Evolutionary conservation across 2,888 invertebrate genomes (phyloP).

Genomic region (Miltochrista miniata): DNA sequence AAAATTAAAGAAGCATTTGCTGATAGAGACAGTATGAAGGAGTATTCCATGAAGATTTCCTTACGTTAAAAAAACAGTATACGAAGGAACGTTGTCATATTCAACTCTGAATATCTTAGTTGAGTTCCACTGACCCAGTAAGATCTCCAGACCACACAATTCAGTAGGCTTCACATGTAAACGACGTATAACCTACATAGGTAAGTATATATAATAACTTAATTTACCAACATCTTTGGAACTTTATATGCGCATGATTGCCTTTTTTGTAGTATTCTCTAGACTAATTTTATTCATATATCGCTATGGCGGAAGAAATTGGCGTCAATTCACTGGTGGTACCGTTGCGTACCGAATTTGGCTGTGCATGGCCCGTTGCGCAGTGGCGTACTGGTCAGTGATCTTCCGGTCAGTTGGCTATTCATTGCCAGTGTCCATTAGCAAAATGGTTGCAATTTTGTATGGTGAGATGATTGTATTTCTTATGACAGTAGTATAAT

Average conservation of each 20-base stretch:
- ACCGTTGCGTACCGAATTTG: slow-evolving; percentile 77
- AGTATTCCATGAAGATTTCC: no score
- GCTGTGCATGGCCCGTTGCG: slow-evolving; percentile 30
- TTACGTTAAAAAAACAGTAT: no score
- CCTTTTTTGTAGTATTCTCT: slow-evolving; percentile 5
- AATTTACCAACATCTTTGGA: background rate
- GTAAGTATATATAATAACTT: background rate
- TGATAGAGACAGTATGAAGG: no score
- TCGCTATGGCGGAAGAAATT: slow-evolving; percentile 36
- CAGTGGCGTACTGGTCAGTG: slow-evolving; percentile 61
- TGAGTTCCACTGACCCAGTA: no score
- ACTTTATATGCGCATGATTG: slow-evolving; percentile 4
- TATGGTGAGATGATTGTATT: no score
- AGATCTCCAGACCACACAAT: no score
- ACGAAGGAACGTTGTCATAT: no score
- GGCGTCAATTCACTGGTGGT: slow-evolving; percentile 64
- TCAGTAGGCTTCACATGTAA: no score
- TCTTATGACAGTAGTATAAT: background rate
- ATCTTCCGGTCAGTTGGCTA: slow-evolving; percentile 67
- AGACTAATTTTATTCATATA: slow-evolving; percentile 20
- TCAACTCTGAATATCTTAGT: no score
- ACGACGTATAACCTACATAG: no score
- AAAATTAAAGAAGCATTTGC: background rate
- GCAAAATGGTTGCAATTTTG: slow-evolving; percentile 6
- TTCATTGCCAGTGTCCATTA: slow-evolving; percentile 23